Conservation (phyloP, 2,888 invertebrate genomes). For the Tipula unca region DNA sequence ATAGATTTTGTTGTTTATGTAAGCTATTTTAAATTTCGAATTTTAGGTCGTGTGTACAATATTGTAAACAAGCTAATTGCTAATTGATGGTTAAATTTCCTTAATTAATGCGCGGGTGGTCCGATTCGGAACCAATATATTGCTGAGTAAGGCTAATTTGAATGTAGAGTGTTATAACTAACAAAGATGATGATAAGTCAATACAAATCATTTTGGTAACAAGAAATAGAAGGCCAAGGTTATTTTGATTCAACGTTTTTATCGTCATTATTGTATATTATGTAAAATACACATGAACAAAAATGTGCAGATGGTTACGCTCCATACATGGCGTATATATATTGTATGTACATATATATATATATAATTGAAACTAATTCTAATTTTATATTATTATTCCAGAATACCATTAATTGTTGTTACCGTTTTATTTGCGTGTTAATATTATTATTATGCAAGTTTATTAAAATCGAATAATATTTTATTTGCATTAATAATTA, state of each 20-base stretch:
- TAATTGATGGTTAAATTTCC: neutral
- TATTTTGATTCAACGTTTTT: neutral
- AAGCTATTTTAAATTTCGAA: too few species aligned
- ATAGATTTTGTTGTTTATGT: too few species aligned
- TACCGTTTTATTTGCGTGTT: neutral
- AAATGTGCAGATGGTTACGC: conserved; percentile 3
- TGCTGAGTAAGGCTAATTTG: neutral
- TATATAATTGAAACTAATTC: neutral
- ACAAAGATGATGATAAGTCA: neutral
- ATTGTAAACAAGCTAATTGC: neutral
- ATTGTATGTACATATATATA: too few species aligned
- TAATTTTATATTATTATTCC: neutral
- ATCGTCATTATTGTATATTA: neutral
- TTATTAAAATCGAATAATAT: neutral
- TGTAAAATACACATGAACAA: neutral
- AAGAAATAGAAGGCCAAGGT: conserved; percentile 9
- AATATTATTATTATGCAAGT: neutral
- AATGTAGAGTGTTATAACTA: neutral
- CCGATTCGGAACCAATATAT: neutral
- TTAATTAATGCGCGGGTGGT: neutral
- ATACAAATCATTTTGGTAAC: neutral
- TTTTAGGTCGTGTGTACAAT: too few species aligned
- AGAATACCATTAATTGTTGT: conserved; percentile 1
- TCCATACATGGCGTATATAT: neutral
- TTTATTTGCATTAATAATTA: neutral